A percentile compares a stretch with the other conserved stretches of the same genome.
phyloP scores from a whole-genome alignment of 2,797 vertebrate genomes.

The Phoebastria nigripes region DNA sequence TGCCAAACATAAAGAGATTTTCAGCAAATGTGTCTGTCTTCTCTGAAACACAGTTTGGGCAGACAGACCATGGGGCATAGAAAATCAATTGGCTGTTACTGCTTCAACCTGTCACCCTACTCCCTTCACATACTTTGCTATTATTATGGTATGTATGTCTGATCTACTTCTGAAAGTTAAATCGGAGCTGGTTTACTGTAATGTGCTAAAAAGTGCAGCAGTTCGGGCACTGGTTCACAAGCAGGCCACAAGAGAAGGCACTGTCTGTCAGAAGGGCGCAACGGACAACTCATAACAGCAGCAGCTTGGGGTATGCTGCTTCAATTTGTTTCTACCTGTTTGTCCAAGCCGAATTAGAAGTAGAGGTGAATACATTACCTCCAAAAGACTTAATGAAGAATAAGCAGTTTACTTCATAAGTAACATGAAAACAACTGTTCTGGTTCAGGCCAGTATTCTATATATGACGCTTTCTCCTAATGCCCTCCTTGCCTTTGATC shows the following conservation, averaged over 20 bases:
- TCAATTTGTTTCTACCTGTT: background rate
- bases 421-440: background rate
- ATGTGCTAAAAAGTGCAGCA: background rate
- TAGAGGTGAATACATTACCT: background rate
- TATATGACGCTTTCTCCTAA: background rate
- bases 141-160: background rate
- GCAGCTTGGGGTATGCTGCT: background rate
- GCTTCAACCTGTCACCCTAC: background rate
- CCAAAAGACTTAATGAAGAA: background rate
- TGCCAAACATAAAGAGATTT: background rate
- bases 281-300: background rate
- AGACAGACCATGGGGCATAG: background rate
- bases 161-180: background rate
- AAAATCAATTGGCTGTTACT: background rate
- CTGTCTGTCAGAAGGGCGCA: background rate
- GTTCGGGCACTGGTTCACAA: background rate
- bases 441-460: background rate
- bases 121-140: background rate
- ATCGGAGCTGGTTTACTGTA: background rate
- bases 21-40: background rate
- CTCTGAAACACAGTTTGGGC: background rate
- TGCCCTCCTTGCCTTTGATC: background rate
- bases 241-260: background rate
- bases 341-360: too few relatives aligned
- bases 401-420: background rate